Evolutionary conservation across 2,113 vertebrate genomes (phyloP), one percentile per base, ranked within the genome.

Genomic region (Brachyhypopomus occidentalis): DNA sequence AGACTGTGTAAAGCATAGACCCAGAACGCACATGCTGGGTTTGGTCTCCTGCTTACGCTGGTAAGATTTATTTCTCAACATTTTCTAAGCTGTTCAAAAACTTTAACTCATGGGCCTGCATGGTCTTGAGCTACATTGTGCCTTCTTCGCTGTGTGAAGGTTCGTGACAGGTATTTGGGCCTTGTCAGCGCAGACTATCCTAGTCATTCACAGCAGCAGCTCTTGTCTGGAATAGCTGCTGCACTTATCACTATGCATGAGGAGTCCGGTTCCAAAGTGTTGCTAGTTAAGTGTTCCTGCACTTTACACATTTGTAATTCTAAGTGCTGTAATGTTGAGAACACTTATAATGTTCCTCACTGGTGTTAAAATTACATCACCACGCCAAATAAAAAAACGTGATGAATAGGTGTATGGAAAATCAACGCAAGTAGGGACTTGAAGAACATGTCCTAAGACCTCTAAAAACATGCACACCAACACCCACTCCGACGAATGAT

Each of bases 401-500:
- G 23, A 11, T 16, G 0, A 72, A 72, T 45, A 34, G 38, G 23
- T 11, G 19, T 48, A 52, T 8, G 36, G 36, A 62, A 12, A 45
- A 60, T 27, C 8, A 19, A 9, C 8, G 27, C 25, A 52, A 62
- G 72, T 60, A 41, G 19, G 30, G 8, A 59, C 34, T n/a, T 81
- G 30, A 45, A 75, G 48, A n/a, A 75, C 45, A 14, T 1, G 12
- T 52, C 45, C 45, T 52, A 52, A 52, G 45, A 41, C 7, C 34
- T 70, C 36, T 38, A 22, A 70, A 67, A 75, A 45, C 66, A 16
- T 70, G 27, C 55, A 52, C 66, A 20, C 67, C 22, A 12, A 77
- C 81, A 82, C 72, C 72, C 52, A 77, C 74, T 62, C 23, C 23
- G 36, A 63, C 45, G 11, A 30, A 34, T 72, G 58, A 77, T 17